Evolutionary conservation across 2,888 invertebrate species (phyloP).

Genomic region (Rhaphigaster nebulosa): DNA sequence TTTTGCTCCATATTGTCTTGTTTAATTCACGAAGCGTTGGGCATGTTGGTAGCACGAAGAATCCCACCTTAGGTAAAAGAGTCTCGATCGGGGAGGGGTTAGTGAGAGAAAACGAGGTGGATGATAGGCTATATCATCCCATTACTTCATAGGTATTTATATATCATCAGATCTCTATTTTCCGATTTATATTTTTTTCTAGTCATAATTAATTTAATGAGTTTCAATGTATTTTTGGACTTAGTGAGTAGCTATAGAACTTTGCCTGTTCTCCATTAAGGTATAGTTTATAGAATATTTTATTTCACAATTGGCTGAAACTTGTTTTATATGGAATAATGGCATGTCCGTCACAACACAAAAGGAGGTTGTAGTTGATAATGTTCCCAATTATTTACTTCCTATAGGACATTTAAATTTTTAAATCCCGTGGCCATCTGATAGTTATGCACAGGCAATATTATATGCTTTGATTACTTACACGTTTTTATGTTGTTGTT

Average conservation of each 20-base stretch:
- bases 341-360: not conserved
- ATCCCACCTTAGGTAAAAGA: constrained; percentile 11
- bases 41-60: constrained; percentile 36
- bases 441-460: not conserved
- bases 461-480: not conserved
- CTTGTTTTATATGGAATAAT: constrained; percentile 10
- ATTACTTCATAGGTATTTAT: constrained; percentile 63
- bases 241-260: not conserved
- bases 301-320: constrained; percentile 39
- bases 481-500: not conserved
- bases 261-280: not conserved
- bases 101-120: constrained; percentile 62
- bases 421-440: not conserved
- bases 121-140: constrained; percentile 65
- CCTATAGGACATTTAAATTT: constrained; percentile 18
- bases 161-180: not conserved
- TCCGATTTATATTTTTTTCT: not conserved
- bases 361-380: not conserved
- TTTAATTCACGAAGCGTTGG: not conserved
- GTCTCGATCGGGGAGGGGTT: constrained; percentile 63
- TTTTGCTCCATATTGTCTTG: not conserved
- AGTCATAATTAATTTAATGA: not conserved
- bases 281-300: not conserved
- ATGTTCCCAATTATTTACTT: not conserved
- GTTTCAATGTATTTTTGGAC: not conserved